phyloP scores from a whole-genome alignment of 2,797 vertebrate species.

The Halcyon leucocephala region DNA sequence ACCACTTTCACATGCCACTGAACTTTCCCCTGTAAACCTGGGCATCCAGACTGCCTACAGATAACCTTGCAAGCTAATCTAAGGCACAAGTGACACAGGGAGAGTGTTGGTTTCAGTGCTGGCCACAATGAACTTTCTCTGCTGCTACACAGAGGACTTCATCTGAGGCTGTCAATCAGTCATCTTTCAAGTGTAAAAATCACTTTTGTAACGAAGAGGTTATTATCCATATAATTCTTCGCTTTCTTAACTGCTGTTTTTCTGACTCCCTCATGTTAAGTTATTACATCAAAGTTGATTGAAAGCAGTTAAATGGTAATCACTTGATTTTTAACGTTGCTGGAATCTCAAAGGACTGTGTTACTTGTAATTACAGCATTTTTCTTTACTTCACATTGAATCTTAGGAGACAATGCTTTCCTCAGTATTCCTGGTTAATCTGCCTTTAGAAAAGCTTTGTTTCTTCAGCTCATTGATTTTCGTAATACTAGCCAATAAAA shows the following conservation, averaged over 20 bases:
- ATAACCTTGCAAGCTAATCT: not conserved
- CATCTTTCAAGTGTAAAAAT: not conserved
- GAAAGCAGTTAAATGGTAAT: conserved; percentile 60
- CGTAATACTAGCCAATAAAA: not conserved
- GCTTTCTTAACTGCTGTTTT: conserved; percentile 39
- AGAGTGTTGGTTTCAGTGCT: not conserved
- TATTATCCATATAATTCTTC: conserved; percentile 28
- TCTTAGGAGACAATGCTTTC: conserved; percentile 19
- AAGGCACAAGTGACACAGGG: not conserved
- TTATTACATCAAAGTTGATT: conserved; percentile 54
- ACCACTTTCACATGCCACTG: not conserved
- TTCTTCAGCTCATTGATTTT: conserved; percentile 47
- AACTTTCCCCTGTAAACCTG: not conserved
- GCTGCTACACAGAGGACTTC: not conserved
- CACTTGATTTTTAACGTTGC: conserved; percentile 45
- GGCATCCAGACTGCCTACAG: not conserved
- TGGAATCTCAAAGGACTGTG: conserved; percentile 35
- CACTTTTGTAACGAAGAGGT: not conserved
- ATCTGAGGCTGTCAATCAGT: conserved; percentile 1
- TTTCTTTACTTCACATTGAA: conserved; percentile 36
- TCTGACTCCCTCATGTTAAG: not conserved
- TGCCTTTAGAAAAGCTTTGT: conserved; percentile 36
- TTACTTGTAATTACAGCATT: conserved; percentile 58
- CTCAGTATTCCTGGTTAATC: not conserved
- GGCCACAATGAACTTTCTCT: not conserved